phyloP scores from a whole-genome alignment of 2,797 vertebrate species.

The Austrolebias charrua region DNA sequence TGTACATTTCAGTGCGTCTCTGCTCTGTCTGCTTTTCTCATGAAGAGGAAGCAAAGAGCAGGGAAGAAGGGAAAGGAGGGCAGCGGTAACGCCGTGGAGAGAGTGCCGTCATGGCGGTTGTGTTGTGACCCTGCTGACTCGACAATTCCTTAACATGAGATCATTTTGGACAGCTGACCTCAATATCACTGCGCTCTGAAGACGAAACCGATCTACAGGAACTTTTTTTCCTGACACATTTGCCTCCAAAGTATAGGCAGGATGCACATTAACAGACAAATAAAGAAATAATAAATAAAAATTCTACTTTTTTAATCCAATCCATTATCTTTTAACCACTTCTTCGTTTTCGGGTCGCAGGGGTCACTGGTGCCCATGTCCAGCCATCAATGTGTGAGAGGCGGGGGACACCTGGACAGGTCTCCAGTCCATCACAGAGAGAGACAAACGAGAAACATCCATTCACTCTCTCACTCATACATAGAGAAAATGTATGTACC shows the following conservation, averaged over 20 bases:
- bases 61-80: slow-evolving; percentile 68
- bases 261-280: slow-evolving; percentile 45
- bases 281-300: slow-evolving; percentile 61
- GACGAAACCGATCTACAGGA: slow-evolving; percentile 65
- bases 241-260: slow-evolving; percentile 42
- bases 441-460: too few relatives aligned
- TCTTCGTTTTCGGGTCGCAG: too few relatives aligned
- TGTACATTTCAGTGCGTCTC: slow-evolving; percentile 31
- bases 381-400: too few relatives aligned
- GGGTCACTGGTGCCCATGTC: too few relatives aligned
- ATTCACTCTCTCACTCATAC: too few relatives aligned
- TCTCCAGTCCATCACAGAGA: too few relatives aligned
- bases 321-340: too few relatives aligned
- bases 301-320: slow-evolving; percentile 13
- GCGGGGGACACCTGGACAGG: too few relatives aligned
- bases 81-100: slow-evolving; percentile 74
- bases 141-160: slow-evolving; percentile 81
- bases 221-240: slow-evolving; percentile 42
- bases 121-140: slow-evolving; percentile 81
- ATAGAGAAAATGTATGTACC: too few relatives aligned
- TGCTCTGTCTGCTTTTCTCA: slow-evolving; percentile 57
- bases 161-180: slow-evolving; percentile 86
- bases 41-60: slow-evolving; percentile 60
- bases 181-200: slow-evolving; percentile 73
- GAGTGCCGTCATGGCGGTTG: slow-evolving; percentile 80